Base-by-base conservation (phyloP, 2,113 vertebrate species). In the Poeciliopsis occidentalis region DNA sequence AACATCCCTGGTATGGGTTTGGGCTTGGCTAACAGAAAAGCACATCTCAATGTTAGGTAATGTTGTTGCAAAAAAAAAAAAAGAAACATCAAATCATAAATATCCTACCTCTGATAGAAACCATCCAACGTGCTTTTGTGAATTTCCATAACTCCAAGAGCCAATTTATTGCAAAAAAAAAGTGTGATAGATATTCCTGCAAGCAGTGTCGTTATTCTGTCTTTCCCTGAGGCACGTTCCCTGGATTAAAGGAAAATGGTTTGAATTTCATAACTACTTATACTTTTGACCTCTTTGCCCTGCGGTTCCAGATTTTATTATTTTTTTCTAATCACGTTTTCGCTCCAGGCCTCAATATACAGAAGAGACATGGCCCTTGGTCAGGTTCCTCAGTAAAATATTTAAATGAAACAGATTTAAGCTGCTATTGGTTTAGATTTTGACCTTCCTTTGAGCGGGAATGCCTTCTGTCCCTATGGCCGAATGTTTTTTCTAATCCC, bases 381-480 rank as follows among this genome's bases (percentile, higher is more conserved):
- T 77, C 73, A 88, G 72, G 12, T 31, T 75, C 54, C 73, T 81
- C 67, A 75, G 81, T 85, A 22, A 86, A 86, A 85, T 75, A 51
- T 72, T 88, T 87, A 69, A 71, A 68, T 82, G 69, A 81, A 32
- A 68, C 34, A 75, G n/a, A 61, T 75, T 17, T 54, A 69, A 76
- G 62, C 76, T 84, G 76, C 66, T 71, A 76, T 89, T 32, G 75
- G 74, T 77, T 67, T 71, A 10, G 12, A 68, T 75, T 66, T 69
- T 62, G 79, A 66, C 69, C 37, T 57, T 60, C 76, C 69, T 69
- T 77, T 91, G 73, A 91, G 78, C 75, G 86, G 92, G 92, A 93
- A 92, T 89, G 66, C 75, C 78, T 87, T 88, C 85, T 91, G 80
- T 86, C 37, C 76, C 57, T 67, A 81, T 80, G 67, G 54, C 37